phyloP scores from a whole-genome alignment of 2,888 invertebrate species.

The Rhamnusium bicolor region DNA sequence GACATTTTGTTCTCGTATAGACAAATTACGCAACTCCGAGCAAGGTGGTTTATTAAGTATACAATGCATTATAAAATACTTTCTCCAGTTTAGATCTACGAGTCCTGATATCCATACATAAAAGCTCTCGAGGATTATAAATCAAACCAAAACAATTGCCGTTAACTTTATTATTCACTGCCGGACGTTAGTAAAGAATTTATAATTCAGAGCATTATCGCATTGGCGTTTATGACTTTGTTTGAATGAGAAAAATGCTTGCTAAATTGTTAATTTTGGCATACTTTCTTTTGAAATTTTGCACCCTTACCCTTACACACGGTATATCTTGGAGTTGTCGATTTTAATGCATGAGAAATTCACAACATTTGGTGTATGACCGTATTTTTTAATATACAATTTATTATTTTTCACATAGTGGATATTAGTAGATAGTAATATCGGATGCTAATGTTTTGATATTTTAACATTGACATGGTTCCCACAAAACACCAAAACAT shows the following conservation, averaged over 20 bases:
- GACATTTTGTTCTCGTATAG: slow-evolving; percentile 9
- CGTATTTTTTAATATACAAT: too few relatives aligned
- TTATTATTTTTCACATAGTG: too few relatives aligned
- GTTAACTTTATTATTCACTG: neutral
- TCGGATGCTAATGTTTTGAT: too few relatives aligned
- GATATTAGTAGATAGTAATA: too few relatives aligned
- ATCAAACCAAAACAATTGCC: slow-evolving; percentile 29
- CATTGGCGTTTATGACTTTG: neutral
- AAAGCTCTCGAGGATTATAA: slow-evolving; percentile 24
- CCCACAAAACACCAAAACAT: too few relatives aligned
- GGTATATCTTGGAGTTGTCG: neutral
- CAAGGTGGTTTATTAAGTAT: slow-evolving; percentile 18
- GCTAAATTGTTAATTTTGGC: neutral
- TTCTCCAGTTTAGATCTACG: slow-evolving; percentile 30
- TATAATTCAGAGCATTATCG: neutral
- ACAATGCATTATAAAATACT: slow-evolving; percentile 28
- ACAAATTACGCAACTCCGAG: slow-evolving; percentile 6
- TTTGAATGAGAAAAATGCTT: neutral
- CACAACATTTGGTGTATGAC: too few relatives aligned
- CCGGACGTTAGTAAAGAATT: neutral
- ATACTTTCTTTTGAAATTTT: neutral
- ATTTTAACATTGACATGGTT: too few relatives aligned
- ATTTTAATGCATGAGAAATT: too few relatives aligned
- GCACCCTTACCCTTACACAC: neutral
- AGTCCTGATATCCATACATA: slow-evolving; percentile 27